Evolutionary conservation across 2,113 vertebrate species (phyloP).

Genomic region (Etia nguti): DNA sequence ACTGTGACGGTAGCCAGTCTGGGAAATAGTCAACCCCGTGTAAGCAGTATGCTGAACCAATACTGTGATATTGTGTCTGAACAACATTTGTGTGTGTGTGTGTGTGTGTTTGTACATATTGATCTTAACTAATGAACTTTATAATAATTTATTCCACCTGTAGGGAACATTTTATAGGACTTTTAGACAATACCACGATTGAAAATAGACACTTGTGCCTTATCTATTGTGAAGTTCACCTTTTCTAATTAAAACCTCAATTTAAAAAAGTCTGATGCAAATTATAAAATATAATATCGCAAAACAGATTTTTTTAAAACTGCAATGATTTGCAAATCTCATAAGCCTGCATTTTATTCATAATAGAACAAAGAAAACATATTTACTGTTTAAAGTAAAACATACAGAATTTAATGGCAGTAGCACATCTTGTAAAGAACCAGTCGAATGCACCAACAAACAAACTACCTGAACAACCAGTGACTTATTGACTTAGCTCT

Average conservation of each 20-base stretch:
- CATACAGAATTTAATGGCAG: neutral
- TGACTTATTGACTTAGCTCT: neutral
- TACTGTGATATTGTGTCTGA: neutral
- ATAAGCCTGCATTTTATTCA: neutral
- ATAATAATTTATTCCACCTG: neutral
- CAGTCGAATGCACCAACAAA: neutral
- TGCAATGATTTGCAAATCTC: neutral
- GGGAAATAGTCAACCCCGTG: neutral
- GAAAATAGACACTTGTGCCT: neutral
- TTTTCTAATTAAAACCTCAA: neutral
- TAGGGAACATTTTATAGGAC: neutral
- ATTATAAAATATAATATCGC: neutral
- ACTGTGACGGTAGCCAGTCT: neutral
- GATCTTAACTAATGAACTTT: neutral
- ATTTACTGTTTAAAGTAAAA: neutral
- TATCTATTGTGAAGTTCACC: neutral
- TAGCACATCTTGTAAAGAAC: neutral
- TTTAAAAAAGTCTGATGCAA: neutral
- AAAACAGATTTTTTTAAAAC: neutral
- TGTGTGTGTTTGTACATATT: neutral
- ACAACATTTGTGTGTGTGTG: neutral
- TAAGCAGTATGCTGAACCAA: neutral
- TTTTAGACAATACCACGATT: neutral
- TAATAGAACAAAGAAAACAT: neutral
- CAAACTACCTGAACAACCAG: neutral